Evolutionary conservation across 2,113 vertebrate genomes (phyloP).

Genomic region (Ctenodactylus gundi): DNA sequence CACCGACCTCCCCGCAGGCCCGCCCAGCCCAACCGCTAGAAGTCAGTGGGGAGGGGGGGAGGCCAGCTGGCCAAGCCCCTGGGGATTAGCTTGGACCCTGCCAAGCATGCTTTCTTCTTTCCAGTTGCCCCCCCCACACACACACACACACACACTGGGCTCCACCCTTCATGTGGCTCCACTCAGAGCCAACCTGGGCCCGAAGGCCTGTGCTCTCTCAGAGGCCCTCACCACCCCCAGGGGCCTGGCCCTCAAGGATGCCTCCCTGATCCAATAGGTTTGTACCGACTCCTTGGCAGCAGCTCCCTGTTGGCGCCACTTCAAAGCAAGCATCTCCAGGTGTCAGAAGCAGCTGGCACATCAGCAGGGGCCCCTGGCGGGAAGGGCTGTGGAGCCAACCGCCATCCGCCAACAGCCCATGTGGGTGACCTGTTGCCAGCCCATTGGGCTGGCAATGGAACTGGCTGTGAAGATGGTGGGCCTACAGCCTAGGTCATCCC

Average conservation of each 20-base stretch:
- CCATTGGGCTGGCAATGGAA: too few species aligned
- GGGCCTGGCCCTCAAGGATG: constrained; percentile 9
- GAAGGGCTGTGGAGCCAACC: not conserved
- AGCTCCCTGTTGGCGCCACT: constrained; percentile 44
- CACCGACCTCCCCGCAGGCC: not conserved
- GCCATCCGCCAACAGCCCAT: constrained; percentile 4
- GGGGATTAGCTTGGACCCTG: not conserved
- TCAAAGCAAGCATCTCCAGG: constrained; percentile 69
- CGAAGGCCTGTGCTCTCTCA: not conserved
- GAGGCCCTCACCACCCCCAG: not conserved
- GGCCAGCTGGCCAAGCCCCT: not conserved
- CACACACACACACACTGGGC: too few species aligned
- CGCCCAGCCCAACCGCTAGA: constrained; percentile 24
- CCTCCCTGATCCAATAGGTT: not conserved
- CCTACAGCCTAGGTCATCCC: not conserved
- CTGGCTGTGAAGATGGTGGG: not conserved
- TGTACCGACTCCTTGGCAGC: constrained; percentile 45
- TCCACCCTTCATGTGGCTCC: constrained; percentile 50
- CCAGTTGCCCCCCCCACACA: not conserved
- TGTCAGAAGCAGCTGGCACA: constrained; percentile 62
- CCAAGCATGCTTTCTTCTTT: not conserved
- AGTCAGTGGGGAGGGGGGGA: constrained; percentile 20
- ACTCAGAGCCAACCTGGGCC: constrained; percentile 12
- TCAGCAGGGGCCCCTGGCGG: constrained; percentile 51
- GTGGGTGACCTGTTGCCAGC: constrained; percentile 21